Evolutionary conservation across 2,113 vertebrate species (phyloP).

Genomic region (Hystrix brachyura): DNA sequence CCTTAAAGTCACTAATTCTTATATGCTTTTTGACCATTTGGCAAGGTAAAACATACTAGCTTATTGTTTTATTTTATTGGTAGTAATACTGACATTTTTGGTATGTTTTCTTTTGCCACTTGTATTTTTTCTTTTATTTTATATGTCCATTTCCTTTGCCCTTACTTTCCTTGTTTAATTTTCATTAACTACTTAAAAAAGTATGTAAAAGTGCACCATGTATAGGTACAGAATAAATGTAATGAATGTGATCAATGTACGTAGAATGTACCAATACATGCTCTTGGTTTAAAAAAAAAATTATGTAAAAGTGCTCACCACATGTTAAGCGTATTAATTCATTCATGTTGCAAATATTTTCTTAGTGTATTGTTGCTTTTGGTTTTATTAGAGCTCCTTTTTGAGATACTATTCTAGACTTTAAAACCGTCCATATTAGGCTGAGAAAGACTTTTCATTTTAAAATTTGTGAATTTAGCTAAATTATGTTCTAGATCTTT

Average conservation of each 20-base stretch:
- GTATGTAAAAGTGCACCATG: too few relatives aligned
- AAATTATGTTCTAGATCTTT: not conserved
- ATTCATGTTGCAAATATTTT: not conserved
- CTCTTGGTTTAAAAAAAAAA: too few relatives aligned
- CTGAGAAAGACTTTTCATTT: not conserved
- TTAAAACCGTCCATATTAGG: not conserved
- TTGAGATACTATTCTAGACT: not conserved
- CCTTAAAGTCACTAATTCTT: not conserved
- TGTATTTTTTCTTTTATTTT: not conserved
- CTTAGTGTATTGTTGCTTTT: not conserved
- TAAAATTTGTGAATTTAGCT: not conserved
- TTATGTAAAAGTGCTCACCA: not conserved
- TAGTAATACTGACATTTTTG: not conserved
- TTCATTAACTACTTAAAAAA: not conserved
- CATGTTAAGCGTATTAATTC: not conserved
- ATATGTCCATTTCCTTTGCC: not conserved
- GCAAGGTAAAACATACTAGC: not conserved
- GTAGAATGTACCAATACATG: too few relatives aligned
- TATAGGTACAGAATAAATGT: too few relatives aligned
- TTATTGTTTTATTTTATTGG: not conserved
- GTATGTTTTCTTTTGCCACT: not conserved
- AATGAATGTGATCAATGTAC: too few relatives aligned
- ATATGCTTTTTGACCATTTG: not conserved
- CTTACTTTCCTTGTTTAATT: not conserved
- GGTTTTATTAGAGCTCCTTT: slow-evolving; percentile 27